Evolutionary conservation across 1,140 invertebrate species (phyloP).

Genomic region (Antheraea mylitta): DNA sequence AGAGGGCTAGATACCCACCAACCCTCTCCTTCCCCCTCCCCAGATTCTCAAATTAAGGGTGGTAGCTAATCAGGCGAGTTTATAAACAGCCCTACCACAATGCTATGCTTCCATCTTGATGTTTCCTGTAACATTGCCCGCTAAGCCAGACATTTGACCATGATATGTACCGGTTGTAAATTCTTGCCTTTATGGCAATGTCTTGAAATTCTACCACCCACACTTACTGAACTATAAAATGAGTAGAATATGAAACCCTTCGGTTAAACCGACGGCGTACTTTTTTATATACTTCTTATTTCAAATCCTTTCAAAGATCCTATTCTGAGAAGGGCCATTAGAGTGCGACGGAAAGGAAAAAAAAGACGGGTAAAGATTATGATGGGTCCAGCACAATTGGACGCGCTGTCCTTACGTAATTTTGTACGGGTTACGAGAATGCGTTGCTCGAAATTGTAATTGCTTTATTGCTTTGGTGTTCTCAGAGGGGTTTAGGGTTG

Average conservation of each 20-base stretch:
- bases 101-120: too few species aligned
- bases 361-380: neutral
- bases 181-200: too few species aligned
- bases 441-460: constrained; percentile 2
- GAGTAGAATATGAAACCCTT: neutral
- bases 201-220: too few species aligned
- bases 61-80: too few species aligned
- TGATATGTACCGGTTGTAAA: too few species aligned
- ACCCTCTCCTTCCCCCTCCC: too few species aligned
- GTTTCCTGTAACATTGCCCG: too few species aligned
- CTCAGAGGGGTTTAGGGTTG: neutral
- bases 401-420: neutral
- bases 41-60: too few species aligned
- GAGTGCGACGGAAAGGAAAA: neutral
- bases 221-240: too few species aligned
- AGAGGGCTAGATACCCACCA: too few species aligned
- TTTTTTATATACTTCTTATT: neutral
- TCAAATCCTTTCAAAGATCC: neutral
- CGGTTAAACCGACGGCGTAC: neutral
- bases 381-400: neutral
- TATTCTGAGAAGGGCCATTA: neutral
- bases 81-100: too few species aligned
- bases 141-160: too few species aligned
- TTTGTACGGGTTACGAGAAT: neutral
- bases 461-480: neutral